These are phyloP conservation scores for Miltochrista miniata DNA, from an alignment of 2,888 invertebrate species.

Conservation along the genomic window DNA sequence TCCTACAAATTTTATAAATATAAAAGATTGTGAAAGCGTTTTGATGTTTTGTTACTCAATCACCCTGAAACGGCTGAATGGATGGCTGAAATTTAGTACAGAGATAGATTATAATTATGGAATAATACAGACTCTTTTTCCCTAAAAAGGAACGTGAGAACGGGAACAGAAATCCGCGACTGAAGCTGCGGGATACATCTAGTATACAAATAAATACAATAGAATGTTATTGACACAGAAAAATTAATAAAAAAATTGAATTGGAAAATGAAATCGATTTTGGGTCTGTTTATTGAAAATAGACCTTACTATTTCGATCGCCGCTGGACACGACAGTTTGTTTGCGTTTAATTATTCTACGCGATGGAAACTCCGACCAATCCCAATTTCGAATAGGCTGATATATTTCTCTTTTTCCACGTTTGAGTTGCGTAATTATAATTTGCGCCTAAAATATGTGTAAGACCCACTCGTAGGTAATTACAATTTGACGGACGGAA, in stretches of 20 bases:
- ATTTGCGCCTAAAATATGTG: conserved; percentile 6
- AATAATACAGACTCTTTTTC: no score
- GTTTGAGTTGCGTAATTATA: conserved; percentile 38
- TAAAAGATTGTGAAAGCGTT: no score
- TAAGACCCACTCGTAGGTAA: neutral
- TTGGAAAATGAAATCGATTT: conserved; percentile 37
- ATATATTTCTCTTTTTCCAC: conserved; percentile 27
- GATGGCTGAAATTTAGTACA: no score
- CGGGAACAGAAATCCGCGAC: no score
- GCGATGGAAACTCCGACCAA: conserved; percentile 56
- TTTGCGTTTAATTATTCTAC: conserved; percentile 75
- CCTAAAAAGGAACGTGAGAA: no score
- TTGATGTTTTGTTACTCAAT: no score
- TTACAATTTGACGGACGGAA: conserved; percentile 33
- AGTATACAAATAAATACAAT: neutral
- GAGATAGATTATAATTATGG: no score
- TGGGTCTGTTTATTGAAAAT: conserved; percentile 56
- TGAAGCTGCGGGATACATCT: no score
- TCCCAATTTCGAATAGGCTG: conserved; percentile 39
- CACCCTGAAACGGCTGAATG: no score
- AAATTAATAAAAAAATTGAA: conserved; percentile 34
- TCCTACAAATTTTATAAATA: no score
- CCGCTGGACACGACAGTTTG: conserved; percentile 59
- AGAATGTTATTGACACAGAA: conserved; percentile 1
- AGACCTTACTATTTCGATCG: conserved; percentile 59